Base-by-base conservation (phyloP, 2,888 invertebrate genomes). In the Smittia sp. region DNA sequence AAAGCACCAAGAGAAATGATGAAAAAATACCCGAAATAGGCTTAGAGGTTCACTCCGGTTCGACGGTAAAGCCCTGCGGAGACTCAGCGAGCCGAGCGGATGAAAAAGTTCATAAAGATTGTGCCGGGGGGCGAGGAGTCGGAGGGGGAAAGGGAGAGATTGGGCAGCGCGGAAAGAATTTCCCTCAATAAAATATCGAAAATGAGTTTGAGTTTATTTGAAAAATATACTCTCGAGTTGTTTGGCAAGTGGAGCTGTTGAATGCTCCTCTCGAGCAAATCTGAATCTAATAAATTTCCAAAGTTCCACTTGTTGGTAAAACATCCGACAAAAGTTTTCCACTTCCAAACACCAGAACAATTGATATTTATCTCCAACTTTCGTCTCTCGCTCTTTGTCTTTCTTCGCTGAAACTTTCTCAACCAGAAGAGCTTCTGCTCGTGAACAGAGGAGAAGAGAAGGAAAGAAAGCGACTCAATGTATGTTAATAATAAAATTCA, bases 401-500 rank as follows among this genome's bases (percentile, higher is more conserved):
- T 15, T 46, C 46, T 46, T 46, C 18, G 1, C n/a, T 46, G 3
- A 58, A 58, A 58, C 58, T 58, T 58, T 58, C 22, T 58, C 22
- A 46, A 46, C 46, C 46, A 58, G 58, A 58, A 58, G 58, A 58
- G 18, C n/a, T 52, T 52, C n/a, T 32, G 32, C 32, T 32, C 46
- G 15, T 15, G 46, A 46, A 46, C 46, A 46, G n/a, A n/a, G 15
- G 7, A 52, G 15, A 52, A 52, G 15, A 52, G 4, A 15, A n/a
- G 15, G 39, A 39, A 39, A 46, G 46, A 46, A 13, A 3, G 2
- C 58, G 18, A 7, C 9, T 58, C 58, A 58, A 58, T 58, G 22
- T 58, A 58, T 58, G 58, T 18, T 58, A 58, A 58, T 58, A 58
- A 58, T 58, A 58, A 58, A 58, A 58, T 58, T 58, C 58, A 58